Base-by-base conservation (phyloP, 2,888 invertebrate genomes). In the Lypha dubia region DNA sequence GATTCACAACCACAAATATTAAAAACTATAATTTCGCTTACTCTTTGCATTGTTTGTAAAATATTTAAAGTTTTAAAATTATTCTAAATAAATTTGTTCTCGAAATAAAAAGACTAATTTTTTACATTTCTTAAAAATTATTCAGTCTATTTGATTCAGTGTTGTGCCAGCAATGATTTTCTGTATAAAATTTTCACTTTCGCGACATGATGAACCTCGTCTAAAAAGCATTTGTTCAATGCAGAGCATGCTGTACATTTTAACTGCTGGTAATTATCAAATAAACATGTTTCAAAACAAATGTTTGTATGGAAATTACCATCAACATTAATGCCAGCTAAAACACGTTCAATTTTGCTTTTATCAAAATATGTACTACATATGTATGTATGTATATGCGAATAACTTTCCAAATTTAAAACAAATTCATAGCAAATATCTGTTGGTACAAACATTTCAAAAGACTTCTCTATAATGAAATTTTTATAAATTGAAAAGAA, bases 61-160 rank as follows among this genome's bases (percentile, higher is more conserved):
- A 15, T 22, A 41, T 41, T 41, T 9, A 20, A 20, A 41, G n/a
- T 11, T 41, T 62, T 9, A 15, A 41, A 38, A 44, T 28, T 1
- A 1, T 75, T 75, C 28, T 15, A 53, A 75, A 65, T 63, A 56
- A 75, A 38, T 75, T 53, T 38, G 53, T 56, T 70, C 49, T 20
- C 20, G 46, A 17, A 46, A 11, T 67, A 20, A 9, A 41, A 38
- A 35, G 13, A 17, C 6, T n/a, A 20, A n/a, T n/a, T 8, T 17
- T 60, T 11, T 6, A 38, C 4, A n/a, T 17, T 44, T 44, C n/a
- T 44, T 44, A n/a, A 44, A 41, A 44, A 44, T 17, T 44, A 5
- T 6, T 44, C 44, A 44, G 1, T 17, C 7, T 44, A 44, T 44
- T 44, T 4, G 1, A 44, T 17, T 44, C 17, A 4, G n/a, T 6